These are phyloP conservation scores for Nephrotoma flavescens DNA, from an alignment of 2,888 invertebrate genomes.

Conservation along the genomic window DNA sequence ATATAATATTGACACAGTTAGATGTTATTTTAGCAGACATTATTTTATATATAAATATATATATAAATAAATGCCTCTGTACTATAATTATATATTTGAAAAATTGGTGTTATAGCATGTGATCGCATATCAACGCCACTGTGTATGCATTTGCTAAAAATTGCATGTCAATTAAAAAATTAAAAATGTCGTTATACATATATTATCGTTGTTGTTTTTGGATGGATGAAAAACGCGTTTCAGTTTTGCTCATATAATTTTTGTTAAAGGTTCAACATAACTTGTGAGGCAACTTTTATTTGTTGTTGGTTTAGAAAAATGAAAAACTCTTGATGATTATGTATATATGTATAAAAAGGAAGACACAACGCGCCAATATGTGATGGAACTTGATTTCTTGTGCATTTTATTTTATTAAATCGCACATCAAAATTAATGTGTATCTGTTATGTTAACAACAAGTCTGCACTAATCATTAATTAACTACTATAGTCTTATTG, in stretches of 20 bases:
- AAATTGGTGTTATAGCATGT: neutral
- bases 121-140: neutral
- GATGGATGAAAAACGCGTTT: neutral
- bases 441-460: neutral
- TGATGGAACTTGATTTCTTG: neutral
- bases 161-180: neutral
- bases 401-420: neutral
- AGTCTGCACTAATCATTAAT: neutral
- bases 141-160: neutral
- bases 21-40: neutral
- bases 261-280: neutral
- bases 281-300: neutral
- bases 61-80: neutral
- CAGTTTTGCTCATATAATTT: neutral
- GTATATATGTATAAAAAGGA: neutral
- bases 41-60: neutral
- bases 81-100: neutral
- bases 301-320: neutral
- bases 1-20: neutral
- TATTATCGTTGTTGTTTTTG: neutral
- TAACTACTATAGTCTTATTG: neutral
- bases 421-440: neutral
- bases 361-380: neutral
- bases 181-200: neutral
- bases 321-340: neutral